A percentile compares a stretch with the other conserved stretches of the same genome.
Evolutionary conservation across 2,797 vertebrate species (phyloP).

Genomic region (Anolis apletophallus): DNA sequence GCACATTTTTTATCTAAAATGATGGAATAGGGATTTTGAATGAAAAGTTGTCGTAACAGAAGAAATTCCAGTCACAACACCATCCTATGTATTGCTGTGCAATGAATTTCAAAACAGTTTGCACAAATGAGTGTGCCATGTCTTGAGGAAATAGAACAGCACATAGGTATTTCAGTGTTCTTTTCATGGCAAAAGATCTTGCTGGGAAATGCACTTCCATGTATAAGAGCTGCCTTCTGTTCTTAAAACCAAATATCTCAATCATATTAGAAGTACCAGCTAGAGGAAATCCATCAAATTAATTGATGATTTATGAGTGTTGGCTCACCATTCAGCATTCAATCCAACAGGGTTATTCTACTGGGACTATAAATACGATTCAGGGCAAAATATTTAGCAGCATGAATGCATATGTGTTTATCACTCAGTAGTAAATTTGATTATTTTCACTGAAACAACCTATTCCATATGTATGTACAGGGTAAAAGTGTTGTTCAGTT

Average conservation of each 20-base stretch:
- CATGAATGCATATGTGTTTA: background rate
- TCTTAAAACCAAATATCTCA: background rate
- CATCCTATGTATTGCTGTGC: too few species aligned
- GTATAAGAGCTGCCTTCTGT: background rate
- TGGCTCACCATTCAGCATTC: background rate
- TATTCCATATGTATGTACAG: background rate
- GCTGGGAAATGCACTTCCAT: background rate
- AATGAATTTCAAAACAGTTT: background rate
- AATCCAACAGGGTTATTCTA: background rate
- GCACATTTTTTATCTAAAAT: background rate
- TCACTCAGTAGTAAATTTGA: background rate
- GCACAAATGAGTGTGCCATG: background rate
- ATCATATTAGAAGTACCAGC: too few species aligned
- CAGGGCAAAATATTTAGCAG: background rate
- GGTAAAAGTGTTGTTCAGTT: background rate
- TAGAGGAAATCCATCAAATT: too few species aligned
- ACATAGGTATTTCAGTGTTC: background rate
- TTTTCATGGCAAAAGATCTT: background rate
- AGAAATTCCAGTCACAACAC: background rate
- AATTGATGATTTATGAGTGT: too few species aligned
- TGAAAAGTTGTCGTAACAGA: background rate
- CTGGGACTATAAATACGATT: too few species aligned
- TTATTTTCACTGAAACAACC: background rate
- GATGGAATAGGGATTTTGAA: background rate
- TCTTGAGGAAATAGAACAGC: background rate